Evolutionary conservation across 2,888 invertebrate species (phyloP), one percentile per base, ranked within the genome.

Genomic region (Psylliodes chrysocephalus): DNA sequence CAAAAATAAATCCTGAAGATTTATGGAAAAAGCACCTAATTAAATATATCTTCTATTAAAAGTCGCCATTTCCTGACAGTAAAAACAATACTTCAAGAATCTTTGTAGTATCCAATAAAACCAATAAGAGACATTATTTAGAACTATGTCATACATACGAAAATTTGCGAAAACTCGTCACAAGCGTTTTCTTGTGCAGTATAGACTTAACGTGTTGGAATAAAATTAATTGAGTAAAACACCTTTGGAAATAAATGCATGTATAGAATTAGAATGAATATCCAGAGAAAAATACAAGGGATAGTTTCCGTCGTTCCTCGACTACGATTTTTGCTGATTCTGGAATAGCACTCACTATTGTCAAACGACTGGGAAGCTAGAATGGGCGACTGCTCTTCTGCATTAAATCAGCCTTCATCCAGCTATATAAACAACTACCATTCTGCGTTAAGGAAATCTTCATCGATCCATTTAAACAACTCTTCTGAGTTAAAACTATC

Each of bases 361-460:
- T 42, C 44, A 44, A 56, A 17, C 12, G 42, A 55, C n/a, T 42
- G 40, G 18, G 33, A 44, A 14, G 14, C 46, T 30, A 28, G 46
- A 30, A 53, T 22, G 22, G 49, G 53, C 53, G 7, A 44, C 44
- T 52, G 30, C 33, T 35, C 35, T 42, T 53, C 53, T 53, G 35
- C 52, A 44, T 44, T 52, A 44, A 60, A n/a, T 60, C 53, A 52
- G 53, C 60, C 53, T 42, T 52, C 33, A 53, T 60, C 52, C 7
- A 44, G 44, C 42, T 15, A 30, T 33, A 53, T 33, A 17, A 53
- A 53, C 8, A 17, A 18, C 33, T 53, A 35, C 53, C 15, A 15
- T 33, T 53, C 35, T 35, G 35, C 33, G 35, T 44, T 60, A 28
- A 60, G 30, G 52, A 44, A 60, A 60, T 53, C 60, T 42, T 42